Evolutionary conservation across 2,888 invertebrate species (phyloP).

Genomic region (Eulithis testata): DNA sequence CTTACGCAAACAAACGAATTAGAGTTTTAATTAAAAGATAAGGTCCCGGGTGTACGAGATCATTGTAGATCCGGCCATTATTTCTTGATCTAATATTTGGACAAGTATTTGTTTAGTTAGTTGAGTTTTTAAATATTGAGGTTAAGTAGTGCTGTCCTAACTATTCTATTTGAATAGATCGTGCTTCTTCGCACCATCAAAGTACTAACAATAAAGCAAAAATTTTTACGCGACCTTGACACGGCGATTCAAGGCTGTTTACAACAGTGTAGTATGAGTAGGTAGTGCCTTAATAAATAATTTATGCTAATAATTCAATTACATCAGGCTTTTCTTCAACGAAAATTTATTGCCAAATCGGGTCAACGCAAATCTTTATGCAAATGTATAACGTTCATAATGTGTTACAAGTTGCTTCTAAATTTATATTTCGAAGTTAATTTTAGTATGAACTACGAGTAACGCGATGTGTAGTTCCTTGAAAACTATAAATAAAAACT

Average conservation of each 20-base stretch:
- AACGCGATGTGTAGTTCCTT: too few relatives aligned
- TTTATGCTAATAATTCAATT: slow-evolving; percentile 47
- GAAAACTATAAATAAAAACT: too few relatives aligned
- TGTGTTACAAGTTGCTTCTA: not conserved
- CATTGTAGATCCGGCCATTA: slow-evolving; percentile 1
- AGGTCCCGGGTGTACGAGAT: slow-evolving; percentile 2
- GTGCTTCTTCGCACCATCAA: slow-evolving; percentile 41
- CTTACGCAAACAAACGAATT: slow-evolving; percentile 22
- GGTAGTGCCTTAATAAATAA: slow-evolving; percentile 42
- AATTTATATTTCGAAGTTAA: too few relatives aligned
- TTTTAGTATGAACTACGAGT: too few relatives aligned
- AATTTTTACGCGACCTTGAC: slow-evolving; percentile 63
- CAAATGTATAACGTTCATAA: slow-evolving; percentile 15
- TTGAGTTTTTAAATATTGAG: slow-evolving; percentile 9
- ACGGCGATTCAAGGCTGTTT: slow-evolving; percentile 59
- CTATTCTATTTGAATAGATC: slow-evolving; percentile 37
- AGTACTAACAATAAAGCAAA: slow-evolving; percentile 44
- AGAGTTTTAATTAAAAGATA: slow-evolving; percentile 23
- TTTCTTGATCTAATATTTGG: slow-evolving; percentile 17
- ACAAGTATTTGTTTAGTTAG: slow-evolving; percentile 4
- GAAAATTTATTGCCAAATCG: slow-evolving; percentile 27
- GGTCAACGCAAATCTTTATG: slow-evolving; percentile 26
- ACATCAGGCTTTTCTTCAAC: slow-evolving; percentile 41
- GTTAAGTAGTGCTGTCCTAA: slow-evolving; percentile 32
- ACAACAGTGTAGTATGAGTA: slow-evolving; percentile 40